phyloP scores from a whole-genome alignment of 2,888 invertebrate species.

The Malachius bipustulatus region DNA sequence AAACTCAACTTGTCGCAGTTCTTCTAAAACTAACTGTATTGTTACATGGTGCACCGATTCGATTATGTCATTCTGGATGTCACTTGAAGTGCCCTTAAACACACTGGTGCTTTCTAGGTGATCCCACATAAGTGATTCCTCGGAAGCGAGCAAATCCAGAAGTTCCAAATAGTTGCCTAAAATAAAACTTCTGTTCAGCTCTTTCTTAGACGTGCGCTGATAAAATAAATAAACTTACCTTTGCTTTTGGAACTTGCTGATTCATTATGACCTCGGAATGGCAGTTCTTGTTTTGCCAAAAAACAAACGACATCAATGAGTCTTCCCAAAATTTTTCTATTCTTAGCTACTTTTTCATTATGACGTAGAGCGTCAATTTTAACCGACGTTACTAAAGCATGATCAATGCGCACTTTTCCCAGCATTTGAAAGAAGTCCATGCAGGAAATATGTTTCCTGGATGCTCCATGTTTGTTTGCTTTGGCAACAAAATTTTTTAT shows the following conservation, averaged over 20 bases:
- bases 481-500: too few species aligned
- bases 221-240: constrained; percentile 20
- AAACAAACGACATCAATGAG: constrained; percentile 24
- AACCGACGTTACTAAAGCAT: constrained; percentile 17
- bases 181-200: too few species aligned
- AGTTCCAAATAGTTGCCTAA: too few species aligned
- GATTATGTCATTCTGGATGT: too few species aligned
- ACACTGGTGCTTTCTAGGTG: too few species aligned
- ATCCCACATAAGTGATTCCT: too few species aligned
- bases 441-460: constrained; percentile 7
- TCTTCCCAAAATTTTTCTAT: constrained; percentile 21
- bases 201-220: too few species aligned
- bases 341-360: constrained; percentile 21
- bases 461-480: too few species aligned
- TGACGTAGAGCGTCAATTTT: constrained; percentile 14
- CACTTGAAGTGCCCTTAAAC: too few species aligned
- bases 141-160: too few species aligned
- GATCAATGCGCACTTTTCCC: constrained; percentile 17
- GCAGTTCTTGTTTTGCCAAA: constrained; percentile 25
- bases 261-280: constrained; percentile 24
- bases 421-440: constrained; percentile 13
- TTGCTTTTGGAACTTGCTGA: constrained; percentile 16
- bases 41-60: too few species aligned
- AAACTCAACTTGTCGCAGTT: constrained; percentile 13
- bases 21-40: too few species aligned